Percentiles rank a stretch among this genome's conserved stretches.
These are phyloP conservation scores for Lepus oiostolus DNA, from an alignment of 2,797 vertebrate genomes.

Conservation along the genomic window DNA sequence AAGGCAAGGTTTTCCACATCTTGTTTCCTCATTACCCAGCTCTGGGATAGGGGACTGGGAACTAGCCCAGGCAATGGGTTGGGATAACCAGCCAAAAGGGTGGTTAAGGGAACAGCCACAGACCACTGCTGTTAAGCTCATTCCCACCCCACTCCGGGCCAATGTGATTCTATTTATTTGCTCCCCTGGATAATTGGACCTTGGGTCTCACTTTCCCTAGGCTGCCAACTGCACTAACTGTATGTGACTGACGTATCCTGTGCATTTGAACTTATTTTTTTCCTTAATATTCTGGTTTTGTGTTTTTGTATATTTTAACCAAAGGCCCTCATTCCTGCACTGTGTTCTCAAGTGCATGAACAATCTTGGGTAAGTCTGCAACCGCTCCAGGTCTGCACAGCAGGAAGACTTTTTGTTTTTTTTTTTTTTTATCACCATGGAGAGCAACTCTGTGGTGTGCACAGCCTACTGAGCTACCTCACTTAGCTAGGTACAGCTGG, in stretches of 20 bases:
- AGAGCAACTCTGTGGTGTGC: too few species aligned
- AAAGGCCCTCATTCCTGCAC: too few species aligned
- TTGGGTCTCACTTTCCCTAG: conserved; percentile 78
- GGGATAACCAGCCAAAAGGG: conserved; percentile 32
- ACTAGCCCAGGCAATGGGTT: neutral
- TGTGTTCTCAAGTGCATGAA: conserved; percentile 87
- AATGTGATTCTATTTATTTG: conserved; percentile 87
- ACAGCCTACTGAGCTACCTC: conserved; percentile 84
- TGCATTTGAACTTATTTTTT: too few species aligned
- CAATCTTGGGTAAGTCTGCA: conserved; percentile 89
- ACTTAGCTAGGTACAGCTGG: conserved; percentile 56
- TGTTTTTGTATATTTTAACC: conserved; percentile 90
- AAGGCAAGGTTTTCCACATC: neutral
- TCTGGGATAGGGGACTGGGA: conserved; percentile 19
- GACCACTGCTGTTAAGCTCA: neutral
- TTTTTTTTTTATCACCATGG: conserved; percentile 66
- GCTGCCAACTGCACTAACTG: conserved; percentile 81
- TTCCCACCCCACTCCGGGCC: conserved; percentile 78
- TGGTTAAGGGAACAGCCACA: conserved; percentile 27
- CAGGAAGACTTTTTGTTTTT: conserved; percentile 75
- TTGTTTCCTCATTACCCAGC: neutral
- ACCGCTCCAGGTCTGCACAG: conserved; percentile 85
- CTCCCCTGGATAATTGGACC: conserved; percentile 77
- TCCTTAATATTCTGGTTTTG: conserved; percentile 89
- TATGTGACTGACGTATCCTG: conserved; percentile 92